Evolutionary conservation across 2,113 vertebrate genomes (phyloP).

Genomic region (Stegastes partitus): DNA sequence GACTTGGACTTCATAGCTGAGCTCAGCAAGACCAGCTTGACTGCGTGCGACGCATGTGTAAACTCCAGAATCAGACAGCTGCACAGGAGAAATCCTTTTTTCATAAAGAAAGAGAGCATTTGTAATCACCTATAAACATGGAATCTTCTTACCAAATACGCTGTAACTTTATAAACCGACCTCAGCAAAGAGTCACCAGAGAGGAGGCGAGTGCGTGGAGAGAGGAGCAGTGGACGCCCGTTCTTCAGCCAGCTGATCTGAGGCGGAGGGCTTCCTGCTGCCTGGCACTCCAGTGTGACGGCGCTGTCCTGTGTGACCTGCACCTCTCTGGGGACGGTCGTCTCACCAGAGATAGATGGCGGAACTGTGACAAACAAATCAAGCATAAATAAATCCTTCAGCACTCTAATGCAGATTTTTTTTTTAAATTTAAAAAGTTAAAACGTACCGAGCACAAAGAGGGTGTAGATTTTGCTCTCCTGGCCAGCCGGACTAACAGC

Average conservation of each 20-base stretch:
- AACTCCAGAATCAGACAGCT: slow-evolving; percentile 87
- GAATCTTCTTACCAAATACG: not conserved
- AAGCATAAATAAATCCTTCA: not conserved
- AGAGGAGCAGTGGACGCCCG: slow-evolving; percentile 87
- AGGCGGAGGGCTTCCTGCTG: slow-evolving; percentile 84
- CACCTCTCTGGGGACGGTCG: slow-evolving; percentile 73
- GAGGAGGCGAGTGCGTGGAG: slow-evolving; percentile 85
- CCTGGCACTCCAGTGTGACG: slow-evolving; percentile 88
- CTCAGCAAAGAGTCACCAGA: slow-evolving; percentile 86
- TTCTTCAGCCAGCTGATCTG: slow-evolving; percentile 92
- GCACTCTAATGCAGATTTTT: not conserved
- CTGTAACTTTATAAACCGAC: slow-evolving; percentile 71
- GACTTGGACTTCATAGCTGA: slow-evolving; percentile 89
- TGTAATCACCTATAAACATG: slow-evolving; percentile 9
- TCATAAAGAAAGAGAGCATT: slow-evolving; percentile 40
- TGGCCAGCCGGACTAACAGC: slow-evolving; percentile 87
- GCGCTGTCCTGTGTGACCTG: slow-evolving; percentile 78
- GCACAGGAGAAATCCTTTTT: slow-evolving; percentile 90
- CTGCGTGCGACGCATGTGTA: slow-evolving; percentile 91
- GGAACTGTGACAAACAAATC: slow-evolving; percentile 82
- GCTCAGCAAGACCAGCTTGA: slow-evolving; percentile 87
- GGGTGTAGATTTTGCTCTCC: slow-evolving; percentile 86
- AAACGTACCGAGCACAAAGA: slow-evolving; percentile 88
- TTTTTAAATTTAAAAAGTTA: not conserved
- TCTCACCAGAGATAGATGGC: slow-evolving; percentile 82